Base-by-base conservation (phyloP, 2,888 invertebrate genomes). In the Drepana falcataria region DNA sequence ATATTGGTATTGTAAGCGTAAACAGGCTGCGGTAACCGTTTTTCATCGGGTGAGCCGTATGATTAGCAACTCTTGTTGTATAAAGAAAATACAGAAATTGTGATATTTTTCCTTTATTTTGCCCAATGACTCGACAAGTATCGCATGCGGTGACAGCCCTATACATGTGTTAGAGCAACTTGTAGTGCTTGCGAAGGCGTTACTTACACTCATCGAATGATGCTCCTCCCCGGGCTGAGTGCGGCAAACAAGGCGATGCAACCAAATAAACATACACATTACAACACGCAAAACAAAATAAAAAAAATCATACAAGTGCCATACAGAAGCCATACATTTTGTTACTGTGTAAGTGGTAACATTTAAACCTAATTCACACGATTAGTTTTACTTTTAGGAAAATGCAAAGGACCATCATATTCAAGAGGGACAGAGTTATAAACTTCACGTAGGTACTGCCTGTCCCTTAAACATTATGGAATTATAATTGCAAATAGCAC, bases 171-270 rank as follows among this genome's bases (percentile, higher is more conserved):
- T 55, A 61, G 48, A 65, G 61, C 64, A 59, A 53, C 53, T 35
- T 3, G 35, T 51, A 51, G 49, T 51, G 41, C 51, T 54, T 68
- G 71, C 73, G 59, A 56, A 65, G 71, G 70, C 71, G 56, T 71
- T 83, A 92, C 94, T 93, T 92, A 94, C 94, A 94, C 93, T 94
- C 93, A 92, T 93, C 93, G 94, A 92, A 93, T 92, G 92, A 89
- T 93, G 94, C 93, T 94, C 93, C 89, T 93, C 93, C 92, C 93
- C 92, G 85, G 93, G 89, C 91, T 92, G 90, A 83, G 82, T 82
- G 82, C 86, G 75, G 83, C 85, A 84, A 84, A 86, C 88, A 87
- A 87, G 79, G 81, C 83, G 77, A 89, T 87, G 88, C 90, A 87
- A 89, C 81, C 82, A 86, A 88, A 85, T 75, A 84, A 84, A 87